A percentile compares a stretch with the other conserved stretches of the same genome.
Conservation (phyloP, 2,888 invertebrate species). For the Anoplius nigerrimus region DNA sequence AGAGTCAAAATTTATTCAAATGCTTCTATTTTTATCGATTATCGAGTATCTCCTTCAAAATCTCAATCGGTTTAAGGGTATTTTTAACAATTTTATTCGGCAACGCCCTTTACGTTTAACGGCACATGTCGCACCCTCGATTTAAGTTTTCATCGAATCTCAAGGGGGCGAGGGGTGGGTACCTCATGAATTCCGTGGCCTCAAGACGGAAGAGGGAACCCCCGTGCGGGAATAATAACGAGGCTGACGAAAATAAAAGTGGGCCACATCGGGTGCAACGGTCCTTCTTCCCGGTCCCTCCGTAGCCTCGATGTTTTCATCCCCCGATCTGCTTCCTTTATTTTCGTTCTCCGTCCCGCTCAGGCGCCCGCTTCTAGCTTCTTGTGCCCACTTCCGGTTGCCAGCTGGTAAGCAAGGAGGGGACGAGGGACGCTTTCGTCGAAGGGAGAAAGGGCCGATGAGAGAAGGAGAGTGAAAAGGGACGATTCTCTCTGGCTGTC, state of each 20-base stretch:
- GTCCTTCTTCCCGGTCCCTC: slow-evolving; percentile 41
- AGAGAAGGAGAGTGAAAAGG: slow-evolving; percentile 15
- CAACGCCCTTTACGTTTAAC: too few species aligned
- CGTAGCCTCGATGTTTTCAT: slow-evolving; percentile 47
- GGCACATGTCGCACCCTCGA: too few species aligned
- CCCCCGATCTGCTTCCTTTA: slow-evolving; percentile 46
- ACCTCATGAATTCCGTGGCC: slow-evolving; percentile 11
- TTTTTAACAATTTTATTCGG: too few species aligned
- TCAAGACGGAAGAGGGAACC: not conserved
- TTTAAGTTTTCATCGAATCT: not conserved
- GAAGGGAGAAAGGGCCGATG: slow-evolving; percentile 27
- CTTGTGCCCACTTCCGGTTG: slow-evolving; percentile 68
- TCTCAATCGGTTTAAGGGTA: too few species aligned
- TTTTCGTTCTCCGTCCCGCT: slow-evolving; percentile 30
- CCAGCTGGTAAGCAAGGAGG: slow-evolving; percentile 62
- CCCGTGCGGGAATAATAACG: slow-evolving; percentile 46
- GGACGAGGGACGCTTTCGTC: slow-evolving; percentile 18
- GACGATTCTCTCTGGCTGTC: slow-evolving; percentile 11
- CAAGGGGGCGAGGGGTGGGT: not conserved
- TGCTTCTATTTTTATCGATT: too few species aligned
- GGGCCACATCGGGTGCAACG: slow-evolving; percentile 63
- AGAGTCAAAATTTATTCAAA: too few species aligned
- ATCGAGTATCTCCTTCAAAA: too few species aligned
- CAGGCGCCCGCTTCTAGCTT: slow-evolving; percentile 41
- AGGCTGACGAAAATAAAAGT: slow-evolving; percentile 56